Evolutionary conservation across 2,888 invertebrate species (phyloP), one percentile per base, ranked within the genome.

Genomic region (Monoplex corrugatus): DNA sequence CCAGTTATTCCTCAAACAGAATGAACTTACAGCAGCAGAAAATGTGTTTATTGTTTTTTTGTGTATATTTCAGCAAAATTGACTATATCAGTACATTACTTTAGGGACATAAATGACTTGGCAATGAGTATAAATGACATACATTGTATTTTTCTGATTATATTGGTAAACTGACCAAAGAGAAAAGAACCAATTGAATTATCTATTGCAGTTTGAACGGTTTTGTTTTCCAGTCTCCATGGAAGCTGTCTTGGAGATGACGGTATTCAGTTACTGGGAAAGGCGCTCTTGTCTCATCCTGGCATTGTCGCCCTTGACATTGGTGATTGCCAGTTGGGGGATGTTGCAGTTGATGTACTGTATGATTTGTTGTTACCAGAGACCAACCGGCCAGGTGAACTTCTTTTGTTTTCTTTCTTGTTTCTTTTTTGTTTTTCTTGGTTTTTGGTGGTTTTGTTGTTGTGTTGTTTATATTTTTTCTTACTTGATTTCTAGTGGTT

Each of bases 241-340:
- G 95, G 95, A 16, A 94, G 93, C 89, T 87, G 89, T 1, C 91
- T 95, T 50, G 93, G 93, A 28, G 93, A 95, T 90, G 91, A 91
- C 28, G 95, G 95, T 10, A 91, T 94, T 86, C 90, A 91, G 57
- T 83, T 92, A 28, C 86, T 95, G 28, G 92, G 92, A 45, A 90
- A 92, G 19, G 91, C 93, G 38, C 80, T 95, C 23, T 40, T 91
- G 43, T 84, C 87, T 2, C 95, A 95, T 90, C 95, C 94, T 10
- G 89, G 92, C 32, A 92, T 95, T 72, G 90, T 92, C 16, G 92
- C 93, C n/a, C 92, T 95, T 23, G 95, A 95, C 90, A 89, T 95
- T 43, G 94, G 95, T 40, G 95, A 95, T 90, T 94, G 95, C 91
- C 89, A 92, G 38, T 88, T 95, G 32, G 93, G 93, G 10, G 95